Percentiles rank a stretch among this genome's conserved stretches.
Conservation (phyloP, 2,113 vertebrate genomes). For the Empidonax traillii region DNA sequence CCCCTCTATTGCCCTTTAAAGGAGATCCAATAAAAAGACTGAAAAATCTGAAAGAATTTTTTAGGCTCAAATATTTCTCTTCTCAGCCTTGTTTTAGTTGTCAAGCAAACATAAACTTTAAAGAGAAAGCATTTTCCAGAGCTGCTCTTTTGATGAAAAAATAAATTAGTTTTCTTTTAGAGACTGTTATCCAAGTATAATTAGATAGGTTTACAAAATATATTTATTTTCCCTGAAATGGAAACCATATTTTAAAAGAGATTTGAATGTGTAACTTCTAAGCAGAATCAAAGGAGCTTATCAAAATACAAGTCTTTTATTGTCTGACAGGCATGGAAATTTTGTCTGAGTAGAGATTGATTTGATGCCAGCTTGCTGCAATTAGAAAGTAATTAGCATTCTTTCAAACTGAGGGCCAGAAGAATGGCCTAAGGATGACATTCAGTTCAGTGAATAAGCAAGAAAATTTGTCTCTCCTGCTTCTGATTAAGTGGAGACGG, state of each 20-base stretch:
- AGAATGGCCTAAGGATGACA: not conserved
- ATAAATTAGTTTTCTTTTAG: constrained; percentile 6
- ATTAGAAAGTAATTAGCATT: constrained; percentile 47
- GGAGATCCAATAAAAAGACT: fast-evolving
- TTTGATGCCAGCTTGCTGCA: constrained; percentile 29
- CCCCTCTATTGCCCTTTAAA: fast-evolving
- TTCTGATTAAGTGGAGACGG: not conserved
- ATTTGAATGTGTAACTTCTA: not conserved
- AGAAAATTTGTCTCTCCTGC: not conserved
- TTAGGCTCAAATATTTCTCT: not conserved
- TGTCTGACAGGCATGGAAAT: not conserved
- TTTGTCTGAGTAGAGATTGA: constrained; percentile 23
- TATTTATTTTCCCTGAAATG: not conserved
- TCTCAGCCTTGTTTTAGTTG: not conserved
- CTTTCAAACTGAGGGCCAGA: constrained; percentile 13
- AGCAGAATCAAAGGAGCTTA: constrained; percentile 3
- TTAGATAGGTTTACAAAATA: constrained; percentile 44
- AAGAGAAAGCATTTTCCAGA: constrained; percentile 9
- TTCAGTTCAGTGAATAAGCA: not conserved
- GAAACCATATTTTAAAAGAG: not conserved
- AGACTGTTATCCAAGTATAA: constrained; percentile 7
- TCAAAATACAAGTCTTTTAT: not conserved
- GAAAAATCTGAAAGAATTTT: not conserved
- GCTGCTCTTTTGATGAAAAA: constrained; percentile 27
- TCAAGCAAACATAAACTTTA: constrained; percentile 35